Conservation (phyloP, 1,140 invertebrate species). For the Drosophila varians region DNA sequence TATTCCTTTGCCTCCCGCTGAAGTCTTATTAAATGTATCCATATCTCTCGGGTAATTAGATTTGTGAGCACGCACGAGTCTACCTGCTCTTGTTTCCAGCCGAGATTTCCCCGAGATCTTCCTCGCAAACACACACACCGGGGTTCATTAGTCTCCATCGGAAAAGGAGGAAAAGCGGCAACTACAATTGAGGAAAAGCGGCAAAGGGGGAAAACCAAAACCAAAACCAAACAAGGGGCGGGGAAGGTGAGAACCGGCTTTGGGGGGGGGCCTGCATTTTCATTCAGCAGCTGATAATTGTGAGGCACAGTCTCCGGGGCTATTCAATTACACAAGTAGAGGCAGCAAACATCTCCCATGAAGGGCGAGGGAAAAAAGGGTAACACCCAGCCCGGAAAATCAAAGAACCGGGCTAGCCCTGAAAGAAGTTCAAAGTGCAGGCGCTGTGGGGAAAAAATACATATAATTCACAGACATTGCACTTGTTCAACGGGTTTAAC, state of each 20-base stretch:
- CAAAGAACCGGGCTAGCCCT: constrained; percentile 39
- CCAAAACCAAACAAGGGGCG: background rate
- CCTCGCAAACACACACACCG: background rate
- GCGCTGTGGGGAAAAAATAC: constrained; percentile 9
- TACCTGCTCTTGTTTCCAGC: constrained; percentile 40
- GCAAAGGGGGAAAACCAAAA: background rate
- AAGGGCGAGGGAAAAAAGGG: constrained; percentile 47
- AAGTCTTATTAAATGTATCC: constrained; percentile 13
- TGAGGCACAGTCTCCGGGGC: constrained; percentile 30
- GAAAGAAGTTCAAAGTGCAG: constrained; percentile 63
- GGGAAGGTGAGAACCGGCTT: background rate
- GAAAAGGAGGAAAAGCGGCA: constrained; percentile 56
- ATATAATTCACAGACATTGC: constrained; percentile 40
- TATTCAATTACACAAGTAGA: constrained; percentile 31
- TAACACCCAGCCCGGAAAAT: constrained; percentile 24
- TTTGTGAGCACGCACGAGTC: constrained; percentile 13
- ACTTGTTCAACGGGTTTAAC: constrained; percentile 63
- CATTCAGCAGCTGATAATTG: constrained; percentile 40
- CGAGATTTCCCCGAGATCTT: background rate
- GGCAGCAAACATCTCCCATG: constrained; percentile 27
- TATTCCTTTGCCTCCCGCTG: background rate
- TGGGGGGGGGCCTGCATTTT: constrained; percentile 14
- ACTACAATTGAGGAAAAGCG: constrained; percentile 51
- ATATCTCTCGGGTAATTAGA: constrained; percentile 39
- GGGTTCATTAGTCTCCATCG: constrained; percentile 74